These are phyloP conservation scores for Chymomyza procnemis DNA, from an alignment of 2,888 invertebrate species.

Conservation along the genomic window DNA sequence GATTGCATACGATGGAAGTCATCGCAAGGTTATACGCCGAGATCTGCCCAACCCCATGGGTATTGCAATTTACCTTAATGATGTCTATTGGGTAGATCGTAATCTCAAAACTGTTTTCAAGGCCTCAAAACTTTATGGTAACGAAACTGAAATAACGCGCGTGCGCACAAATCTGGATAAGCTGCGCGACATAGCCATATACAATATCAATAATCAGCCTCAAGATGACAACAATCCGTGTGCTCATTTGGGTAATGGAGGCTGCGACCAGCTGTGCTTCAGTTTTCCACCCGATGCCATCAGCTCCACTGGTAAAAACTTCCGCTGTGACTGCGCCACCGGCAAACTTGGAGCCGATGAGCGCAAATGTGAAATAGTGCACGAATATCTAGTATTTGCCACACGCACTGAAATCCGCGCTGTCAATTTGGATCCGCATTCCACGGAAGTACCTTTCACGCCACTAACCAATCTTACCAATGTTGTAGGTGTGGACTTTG, in stretches of 20 bases:
- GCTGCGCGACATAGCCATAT: conserved; percentile 93
- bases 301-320: conserved; percentile 79
- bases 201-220: conserved; percentile 93
- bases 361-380: conserved; percentile 88
- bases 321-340: conserved; percentile 94
- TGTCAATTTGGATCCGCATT: conserved; percentile 91
- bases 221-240: conserved; percentile 90
- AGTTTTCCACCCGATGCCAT: conserved; percentile 87
- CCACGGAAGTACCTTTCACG: conserved; percentile 90
- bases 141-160: conserved; percentile 84
- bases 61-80: conserved; percentile 89
- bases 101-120: conserved; percentile 91
- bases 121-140: conserved; percentile 87
- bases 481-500: conserved; percentile 97
- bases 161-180: conserved; percentile 91
- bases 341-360: conserved; percentile 85
- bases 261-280: conserved; percentile 97
- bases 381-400: conserved; percentile 95
- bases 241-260: conserved; percentile 86
- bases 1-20: conserved; percentile 90
- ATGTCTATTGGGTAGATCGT: conserved; percentile 96
- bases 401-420: conserved; percentile 96
- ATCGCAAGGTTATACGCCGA: conserved; percentile 88
- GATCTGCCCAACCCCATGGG: conserved; percentile 97
- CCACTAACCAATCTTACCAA: conserved; percentile 92